phyloP scores from a whole-genome alignment of 2,797 vertebrate genomes.

The Emys orbicularis region DNA sequence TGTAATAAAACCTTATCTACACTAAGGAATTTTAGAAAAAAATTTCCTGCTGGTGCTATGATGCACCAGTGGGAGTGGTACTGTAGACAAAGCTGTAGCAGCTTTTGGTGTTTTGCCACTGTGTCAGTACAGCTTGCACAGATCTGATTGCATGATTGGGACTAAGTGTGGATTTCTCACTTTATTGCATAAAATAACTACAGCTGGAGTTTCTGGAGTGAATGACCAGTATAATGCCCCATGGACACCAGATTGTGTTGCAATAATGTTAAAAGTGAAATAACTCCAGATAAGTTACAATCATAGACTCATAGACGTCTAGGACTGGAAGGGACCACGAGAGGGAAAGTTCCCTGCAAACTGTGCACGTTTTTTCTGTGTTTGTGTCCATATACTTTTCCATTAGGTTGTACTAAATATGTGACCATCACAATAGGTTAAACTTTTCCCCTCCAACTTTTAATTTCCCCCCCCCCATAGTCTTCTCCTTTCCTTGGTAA shows the following conservation, averaged over 20 bases:
- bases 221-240: not conserved
- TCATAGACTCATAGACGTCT: not conserved
- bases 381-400: not conserved
- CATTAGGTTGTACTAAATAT: not conserved
- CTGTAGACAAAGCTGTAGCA: not conserved
- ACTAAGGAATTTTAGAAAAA: not conserved
- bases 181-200: not conserved
- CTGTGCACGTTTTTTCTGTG: not conserved
- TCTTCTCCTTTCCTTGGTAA: not conserved
- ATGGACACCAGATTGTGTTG: not conserved
- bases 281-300: not conserved
- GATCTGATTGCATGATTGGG: not conserved
- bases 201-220: not conserved
- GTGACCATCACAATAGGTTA: not conserved
- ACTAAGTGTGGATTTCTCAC: not conserved
- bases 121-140: not conserved
- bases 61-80: not conserved
- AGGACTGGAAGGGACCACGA: not conserved
- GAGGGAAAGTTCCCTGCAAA: not conserved
- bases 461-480: not conserved
- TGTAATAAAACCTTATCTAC: not conserved
- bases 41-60: not conserved
- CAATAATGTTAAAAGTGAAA: not conserved
- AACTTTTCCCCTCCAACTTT: not conserved
- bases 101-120: not conserved